These are phyloP conservation scores for Deroptyus accipitrinus DNA, from an alignment of 2,113 vertebrate genomes.

Conservation along the genomic window DNA sequence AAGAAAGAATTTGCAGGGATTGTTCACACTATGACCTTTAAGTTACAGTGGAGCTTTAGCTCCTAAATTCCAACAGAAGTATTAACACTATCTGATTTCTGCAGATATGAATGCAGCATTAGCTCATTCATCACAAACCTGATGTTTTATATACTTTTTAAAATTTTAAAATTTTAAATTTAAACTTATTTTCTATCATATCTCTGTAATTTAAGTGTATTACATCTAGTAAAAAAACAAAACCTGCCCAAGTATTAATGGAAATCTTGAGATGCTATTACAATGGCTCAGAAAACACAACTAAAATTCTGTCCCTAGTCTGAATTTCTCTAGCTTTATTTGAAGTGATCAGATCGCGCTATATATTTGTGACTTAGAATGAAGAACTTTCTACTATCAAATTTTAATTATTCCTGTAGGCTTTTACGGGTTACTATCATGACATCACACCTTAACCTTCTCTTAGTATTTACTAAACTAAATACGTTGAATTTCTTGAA, in stretches of 20 bases:
- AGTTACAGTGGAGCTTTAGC: neutral
- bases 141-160: neutral
- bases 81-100: neutral
- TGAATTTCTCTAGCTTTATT: neutral
- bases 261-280: neutral
- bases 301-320: neutral
- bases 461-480: neutral
- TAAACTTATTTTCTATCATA: neutral
- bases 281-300: neutral
- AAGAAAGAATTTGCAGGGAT: neutral
- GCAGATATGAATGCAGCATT: neutral
- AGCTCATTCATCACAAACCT: accelerated
- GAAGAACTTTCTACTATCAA: neutral
- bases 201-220: neutral
- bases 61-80: neutral
- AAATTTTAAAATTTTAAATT: neutral
- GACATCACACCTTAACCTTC: neutral
- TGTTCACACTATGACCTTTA: neutral
- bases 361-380: neutral
- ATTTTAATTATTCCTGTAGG: neutral
- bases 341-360: neutral
- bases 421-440: neutral
- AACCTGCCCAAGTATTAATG: neutral
- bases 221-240: neutral
- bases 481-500: neutral